phyloP scores from a whole-genome alignment of 2,113 vertebrate species.

The Anoplopoma fimbria region DNA sequence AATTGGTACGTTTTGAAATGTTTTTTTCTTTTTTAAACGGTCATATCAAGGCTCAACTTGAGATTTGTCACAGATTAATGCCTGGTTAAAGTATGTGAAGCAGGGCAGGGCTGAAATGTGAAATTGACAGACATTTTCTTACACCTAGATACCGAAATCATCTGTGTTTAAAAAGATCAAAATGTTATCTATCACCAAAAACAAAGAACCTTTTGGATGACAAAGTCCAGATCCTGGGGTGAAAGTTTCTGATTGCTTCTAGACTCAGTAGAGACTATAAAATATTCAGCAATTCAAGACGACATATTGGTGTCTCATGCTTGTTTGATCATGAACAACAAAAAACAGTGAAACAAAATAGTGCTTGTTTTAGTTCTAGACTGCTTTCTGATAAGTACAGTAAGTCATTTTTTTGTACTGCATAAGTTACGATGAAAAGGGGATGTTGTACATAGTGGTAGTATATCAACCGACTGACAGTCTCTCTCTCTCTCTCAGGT shows the following conservation, averaged over 20 bases:
- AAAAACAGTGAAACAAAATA: slow-evolving; percentile 33
- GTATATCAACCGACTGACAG: slow-evolving; percentile 58
- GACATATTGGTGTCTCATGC: slow-evolving; percentile 19
- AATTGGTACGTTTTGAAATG: slow-evolving; percentile 2
- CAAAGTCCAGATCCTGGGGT: slow-evolving; percentile 13
- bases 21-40: background rate
- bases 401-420: slow-evolving; percentile 41
- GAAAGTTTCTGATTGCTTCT: slow-evolving; percentile 37
- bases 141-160: background rate
- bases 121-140: slow-evolving; percentile 2
- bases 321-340: slow-evolving; percentile 42
- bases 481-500: slow-evolving; percentile 75
- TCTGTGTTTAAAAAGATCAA: background rate
- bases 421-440: slow-evolving; percentile 49
- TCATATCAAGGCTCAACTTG: background rate
- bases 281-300: slow-evolving; percentile 7
- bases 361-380: slow-evolving; percentile 59
- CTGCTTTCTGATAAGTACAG: slow-evolving; percentile 42
- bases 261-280: slow-evolving; percentile 1
- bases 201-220: background rate
- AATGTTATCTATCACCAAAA: background rate
- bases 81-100: slow-evolving; percentile 26
- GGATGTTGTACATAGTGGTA: slow-evolving; percentile 65
- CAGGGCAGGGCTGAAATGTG: slow-evolving; percentile 18
- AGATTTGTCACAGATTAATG: slow-evolving; percentile 12